Conservation (phyloP, 2,797 vertebrate genomes). For the Galagoides demidoff region DNA sequence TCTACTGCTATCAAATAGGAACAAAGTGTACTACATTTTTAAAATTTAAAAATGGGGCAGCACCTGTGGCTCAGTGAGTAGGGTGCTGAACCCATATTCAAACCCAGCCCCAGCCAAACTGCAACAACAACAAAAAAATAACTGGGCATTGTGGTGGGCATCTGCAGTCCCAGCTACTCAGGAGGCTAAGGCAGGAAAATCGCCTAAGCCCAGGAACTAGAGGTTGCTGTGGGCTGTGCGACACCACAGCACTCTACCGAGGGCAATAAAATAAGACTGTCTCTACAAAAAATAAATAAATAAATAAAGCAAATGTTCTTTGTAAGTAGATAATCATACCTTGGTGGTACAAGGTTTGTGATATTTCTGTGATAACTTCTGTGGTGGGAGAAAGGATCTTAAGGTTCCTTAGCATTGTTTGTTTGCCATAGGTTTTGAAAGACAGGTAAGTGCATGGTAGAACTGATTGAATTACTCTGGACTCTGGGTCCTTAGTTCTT, state of each 20-base stretch:
- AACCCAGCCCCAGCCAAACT: too few species aligned
- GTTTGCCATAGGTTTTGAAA: neutral
- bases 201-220: too few species aligned
- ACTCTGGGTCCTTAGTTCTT: neutral
- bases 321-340: neutral
- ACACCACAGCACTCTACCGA: too few species aligned
- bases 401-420: neutral
- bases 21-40: neutral
- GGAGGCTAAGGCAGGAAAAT: too few species aligned
- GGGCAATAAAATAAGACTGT: too few species aligned
- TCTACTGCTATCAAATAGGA: neutral
- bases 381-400: neutral
- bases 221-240: too few species aligned
- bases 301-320: constrained; percentile 4
- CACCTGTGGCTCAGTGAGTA: too few species aligned
- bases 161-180: too few species aligned
- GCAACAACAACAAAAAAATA: too few species aligned
- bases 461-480: neutral
- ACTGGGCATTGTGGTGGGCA: too few species aligned
- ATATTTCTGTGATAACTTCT: neutral
- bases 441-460: neutral
- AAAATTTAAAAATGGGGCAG: neutral
- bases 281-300: neutral
- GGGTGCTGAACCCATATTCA: too few species aligned
- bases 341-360: neutral